Conservation (phyloP, 64 coral and sea anemone genomes). For the Astreopora myriophthalma region DNA sequence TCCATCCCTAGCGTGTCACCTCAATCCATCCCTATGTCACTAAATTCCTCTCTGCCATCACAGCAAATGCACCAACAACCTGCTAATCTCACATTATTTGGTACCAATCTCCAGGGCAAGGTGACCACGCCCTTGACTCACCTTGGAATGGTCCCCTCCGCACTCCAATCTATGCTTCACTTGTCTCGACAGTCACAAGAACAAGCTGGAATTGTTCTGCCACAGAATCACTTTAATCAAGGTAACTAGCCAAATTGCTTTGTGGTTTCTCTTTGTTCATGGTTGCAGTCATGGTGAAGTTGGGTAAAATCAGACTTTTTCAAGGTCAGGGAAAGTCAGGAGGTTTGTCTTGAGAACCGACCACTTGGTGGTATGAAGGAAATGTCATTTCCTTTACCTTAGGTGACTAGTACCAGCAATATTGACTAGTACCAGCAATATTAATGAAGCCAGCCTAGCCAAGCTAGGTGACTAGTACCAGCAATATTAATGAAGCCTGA, state of each 20-base stretch:
- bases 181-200: slow-evolving; percentile 74
- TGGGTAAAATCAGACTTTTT: too few species aligned
- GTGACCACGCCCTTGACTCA: slow-evolving; percentile 79
- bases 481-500: too few species aligned
- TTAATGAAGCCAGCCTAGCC: too few species aligned
- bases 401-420: too few species aligned
- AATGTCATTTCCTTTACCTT: too few species aligned
- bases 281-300: too few species aligned
- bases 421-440: too few species aligned
- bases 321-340: too few species aligned
- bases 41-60: slow-evolving; percentile 45
- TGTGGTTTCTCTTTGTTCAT: too few species aligned
- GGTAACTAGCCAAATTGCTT: slow-evolving; percentile 33
- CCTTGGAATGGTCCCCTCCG: slow-evolving; percentile 51
- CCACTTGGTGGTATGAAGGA: too few species aligned
- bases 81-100: slow-evolving; percentile 72
- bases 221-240: slow-evolving; percentile 86
- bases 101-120: slow-evolving; percentile 75
- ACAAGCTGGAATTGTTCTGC: slow-evolving; percentile 76
- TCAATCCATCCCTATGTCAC: slow-evolving; percentile 47
- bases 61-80: slow-evolving; percentile 60
- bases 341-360: too few species aligned
- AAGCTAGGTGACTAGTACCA: too few species aligned
- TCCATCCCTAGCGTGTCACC: slow-evolving; percentile 47
- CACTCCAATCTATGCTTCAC: slow-evolving; percentile 71